Conservation (phyloP, 2,113 vertebrate species). For the Montifringilla adamsi region DNA sequence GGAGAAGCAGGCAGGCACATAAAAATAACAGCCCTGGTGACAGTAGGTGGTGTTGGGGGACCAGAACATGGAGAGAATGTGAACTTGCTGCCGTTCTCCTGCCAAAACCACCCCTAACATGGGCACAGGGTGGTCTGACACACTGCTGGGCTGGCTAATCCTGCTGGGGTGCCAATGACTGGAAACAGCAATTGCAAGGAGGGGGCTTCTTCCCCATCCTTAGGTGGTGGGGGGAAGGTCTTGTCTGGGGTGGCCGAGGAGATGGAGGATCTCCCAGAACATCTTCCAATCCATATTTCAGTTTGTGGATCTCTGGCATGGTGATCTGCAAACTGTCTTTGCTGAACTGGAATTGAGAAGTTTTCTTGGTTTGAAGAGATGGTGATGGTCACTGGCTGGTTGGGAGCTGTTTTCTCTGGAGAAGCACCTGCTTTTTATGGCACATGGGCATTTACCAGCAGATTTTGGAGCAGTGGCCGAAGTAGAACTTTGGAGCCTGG, state of each 20-base stretch:
- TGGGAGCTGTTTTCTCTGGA: not conserved
- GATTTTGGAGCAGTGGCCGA: not conserved
- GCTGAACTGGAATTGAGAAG: not conserved
- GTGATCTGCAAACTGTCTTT: not conserved
- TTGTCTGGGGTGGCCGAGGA: not conserved
- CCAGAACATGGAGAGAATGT: not conserved
- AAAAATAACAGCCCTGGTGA: not conserved
- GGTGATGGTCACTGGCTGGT: not conserved
- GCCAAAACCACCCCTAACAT: rapidly evolving
- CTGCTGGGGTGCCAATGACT: not conserved
- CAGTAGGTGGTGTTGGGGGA: not conserved
- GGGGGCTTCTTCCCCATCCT: not conserved
- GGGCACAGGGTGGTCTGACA: rapidly evolving
- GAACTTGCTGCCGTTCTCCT: not conserved
- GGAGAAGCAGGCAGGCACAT: not conserved
- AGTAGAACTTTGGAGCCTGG: not conserved
- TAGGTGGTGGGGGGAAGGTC: no score
- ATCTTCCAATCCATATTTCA: rapidly evolving
- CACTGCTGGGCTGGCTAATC: not conserved
- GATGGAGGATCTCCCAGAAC: not conserved
- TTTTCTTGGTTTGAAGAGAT: not conserved
- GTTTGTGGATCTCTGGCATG: rapidly evolving
- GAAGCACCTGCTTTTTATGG: not conserved
- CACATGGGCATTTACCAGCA: not conserved
- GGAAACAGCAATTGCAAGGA: not conserved